These are phyloP conservation scores for Cottus gobio DNA, from an alignment of 2,113 vertebrate species.

Conservation along the genomic window DNA sequence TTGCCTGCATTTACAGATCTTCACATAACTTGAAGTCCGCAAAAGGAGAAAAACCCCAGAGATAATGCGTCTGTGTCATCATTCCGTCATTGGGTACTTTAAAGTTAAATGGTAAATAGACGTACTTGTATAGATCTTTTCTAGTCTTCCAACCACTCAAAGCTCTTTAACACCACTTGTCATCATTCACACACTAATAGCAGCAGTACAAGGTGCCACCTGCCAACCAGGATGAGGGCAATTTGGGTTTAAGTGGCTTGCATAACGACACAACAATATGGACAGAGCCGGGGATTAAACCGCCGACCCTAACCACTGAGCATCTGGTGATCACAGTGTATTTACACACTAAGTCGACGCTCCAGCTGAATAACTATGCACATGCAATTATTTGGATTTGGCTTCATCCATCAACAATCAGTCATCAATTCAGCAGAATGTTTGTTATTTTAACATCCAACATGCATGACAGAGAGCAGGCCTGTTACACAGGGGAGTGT, in stretches of 20 bases:
- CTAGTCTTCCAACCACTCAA: too few species aligned
- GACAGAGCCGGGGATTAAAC: too few species aligned
- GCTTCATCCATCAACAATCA: background rate
- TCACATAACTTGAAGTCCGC: background rate
- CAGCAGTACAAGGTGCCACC: too few species aligned
- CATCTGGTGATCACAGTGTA: background rate
- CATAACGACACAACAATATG: too few species aligned
- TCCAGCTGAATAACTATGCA: constrained; percentile 2
- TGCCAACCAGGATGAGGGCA: too few species aligned
- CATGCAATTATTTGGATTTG: background rate
- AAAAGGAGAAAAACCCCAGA: background rate
- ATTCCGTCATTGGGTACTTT: background rate
- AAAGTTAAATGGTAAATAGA: too few species aligned
- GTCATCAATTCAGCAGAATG: background rate
- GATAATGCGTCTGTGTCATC: background rate
- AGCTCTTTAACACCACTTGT: too few species aligned
- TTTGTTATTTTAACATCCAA: background rate
- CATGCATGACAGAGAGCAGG: background rate
- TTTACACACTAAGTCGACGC: background rate
- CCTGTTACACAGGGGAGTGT: background rate
- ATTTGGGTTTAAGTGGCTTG: too few species aligned
- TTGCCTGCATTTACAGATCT: background rate
- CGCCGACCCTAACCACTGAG: too few species aligned
- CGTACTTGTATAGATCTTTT: too few species aligned
- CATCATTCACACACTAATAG: too few species aligned